Percentiles rank a stretch among this genome's conserved stretches.
Conservation (phyloP, 2,113 vertebrate genomes). For the human region GRCh38 chr21:37737001-37737500, state of each 20-base stretch:
- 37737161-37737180: background rate
- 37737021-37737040: background rate
- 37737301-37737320: fast-evolving
- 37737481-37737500: background rate
- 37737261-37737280: background rate
- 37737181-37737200: background rate
- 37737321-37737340: background rate
- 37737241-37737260: background rate
- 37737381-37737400: background rate
- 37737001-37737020: background rate
- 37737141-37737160: fast-evolving
- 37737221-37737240: background rate
- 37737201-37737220: background rate
- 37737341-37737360: background rate
- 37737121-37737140: background rate
- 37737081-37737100: fast-evolving
- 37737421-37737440: background rate
- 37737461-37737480: background rate
- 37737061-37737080: background rate
- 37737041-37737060: slow-evolving; percentile 18
- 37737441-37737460: background rate
- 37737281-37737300: background rate
- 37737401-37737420: background rate
- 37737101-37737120: background rate
- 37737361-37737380: background rate